Base-by-base conservation (phyloP, 2,113 vertebrate genomes). In the Danionella cerebrum region DNA sequence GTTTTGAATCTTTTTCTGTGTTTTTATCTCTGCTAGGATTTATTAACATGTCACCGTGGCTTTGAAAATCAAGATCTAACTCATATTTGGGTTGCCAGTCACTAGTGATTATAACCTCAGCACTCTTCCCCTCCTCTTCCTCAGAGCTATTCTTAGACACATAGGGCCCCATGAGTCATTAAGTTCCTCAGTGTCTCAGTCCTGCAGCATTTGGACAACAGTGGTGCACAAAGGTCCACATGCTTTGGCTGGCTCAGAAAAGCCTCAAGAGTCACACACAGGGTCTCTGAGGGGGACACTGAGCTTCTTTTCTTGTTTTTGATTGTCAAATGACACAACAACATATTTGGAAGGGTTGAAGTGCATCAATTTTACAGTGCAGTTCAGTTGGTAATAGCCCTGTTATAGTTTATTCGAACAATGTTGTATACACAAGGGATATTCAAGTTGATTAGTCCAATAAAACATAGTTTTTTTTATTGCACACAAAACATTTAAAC, bases 71-170 rank as follows among this genome's bases (percentile, higher is more conserved):
- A 59, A 35, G 59, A 53, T 41, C 38, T 41, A n/a, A 54, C 8
- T 19, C 19, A 31, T 47, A 70, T 53, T 59, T 52, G 24, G 48
- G 22, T 35, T 53, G n/a, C n/a, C n/a, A n/a, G n/a, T n/a, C n/a
- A n/a, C 48, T 24, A n/a, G 14, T n/a, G 14, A 33, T 65, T 62
- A 42, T 73, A 72, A 76, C 67, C 70, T 12, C 35, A 58, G 62
- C 27, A 22, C 48, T 72, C 42, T 76, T 60, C 74, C 60, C 66
- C 55, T 51, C 62, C 59, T 31, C 54, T 44, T 41, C 48, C 41
- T 38, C 60, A 36, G 67, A 45, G 67, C 67, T 73, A 76, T 76
- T 76, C 67, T 76, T 76, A 73, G 70, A 62, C 44, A 69, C 41
- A 22, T 57, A 51, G 70, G 47, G 62, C 50, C 63, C 64, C 63